Percentiles rank a stretch among this genome's conserved stretches.
phyloP scores from a whole-genome alignment of 2,113 vertebrate species.

The Colistium nudipinnis region DNA sequence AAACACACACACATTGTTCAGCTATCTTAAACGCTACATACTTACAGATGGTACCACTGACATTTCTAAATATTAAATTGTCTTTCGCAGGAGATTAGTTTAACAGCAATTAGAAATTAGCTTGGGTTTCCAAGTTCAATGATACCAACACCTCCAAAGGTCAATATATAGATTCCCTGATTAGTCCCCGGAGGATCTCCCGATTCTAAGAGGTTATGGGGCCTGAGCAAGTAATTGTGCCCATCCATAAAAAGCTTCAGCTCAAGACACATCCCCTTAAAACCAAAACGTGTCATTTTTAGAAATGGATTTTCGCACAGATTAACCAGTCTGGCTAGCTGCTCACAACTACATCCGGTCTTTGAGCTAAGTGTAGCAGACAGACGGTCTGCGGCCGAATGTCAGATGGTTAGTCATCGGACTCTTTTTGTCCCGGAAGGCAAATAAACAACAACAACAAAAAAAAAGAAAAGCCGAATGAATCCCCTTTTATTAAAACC shows the following conservation, averaged over 20 bases:
- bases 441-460: neutral
- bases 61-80: neutral
- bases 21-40: neutral
- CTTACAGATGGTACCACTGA: neutral
- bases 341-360: no score
- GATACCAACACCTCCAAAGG: neutral
- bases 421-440: neutral
- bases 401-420: neutral
- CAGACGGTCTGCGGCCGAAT: no score
- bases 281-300: no score
- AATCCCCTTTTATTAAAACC: neutral
- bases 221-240: no score
- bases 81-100: neutral
- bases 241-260: no score
- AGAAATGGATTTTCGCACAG: no score
- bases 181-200: no score
- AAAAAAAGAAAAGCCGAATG: neutral
- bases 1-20: neutral
- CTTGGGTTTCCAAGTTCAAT: neutral
- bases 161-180: no score
- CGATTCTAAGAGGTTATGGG: no score
- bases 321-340: no score
- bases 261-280: no score
- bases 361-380: no score
- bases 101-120: neutral